A percentile compares a stretch with the other conserved stretches of the same genome.
phyloP scores from a whole-genome alignment of 1,140 invertebrate species.

The Watersipora subatra region DNA sequence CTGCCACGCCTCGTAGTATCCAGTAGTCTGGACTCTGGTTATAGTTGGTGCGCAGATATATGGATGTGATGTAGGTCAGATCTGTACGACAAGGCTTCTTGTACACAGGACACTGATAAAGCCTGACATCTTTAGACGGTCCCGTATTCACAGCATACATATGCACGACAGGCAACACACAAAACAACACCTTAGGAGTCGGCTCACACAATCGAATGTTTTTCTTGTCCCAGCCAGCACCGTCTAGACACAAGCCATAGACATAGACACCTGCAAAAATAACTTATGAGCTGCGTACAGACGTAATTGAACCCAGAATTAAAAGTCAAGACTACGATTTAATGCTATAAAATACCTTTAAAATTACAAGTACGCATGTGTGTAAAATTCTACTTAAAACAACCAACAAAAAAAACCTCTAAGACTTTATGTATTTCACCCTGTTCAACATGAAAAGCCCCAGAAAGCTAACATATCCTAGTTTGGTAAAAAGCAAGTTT shows the following conservation, averaged over 20 bases:
- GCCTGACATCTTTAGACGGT: constrained; percentile 69
- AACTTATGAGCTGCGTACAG: too few relatives aligned
- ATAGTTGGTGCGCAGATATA: constrained; percentile 63
- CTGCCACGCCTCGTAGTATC: constrained; percentile 78
- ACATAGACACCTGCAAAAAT: constrained; percentile 31
- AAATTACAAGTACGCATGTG: too few relatives aligned
- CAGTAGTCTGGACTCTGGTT: constrained; percentile 75
- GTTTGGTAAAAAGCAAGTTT: too few relatives aligned
- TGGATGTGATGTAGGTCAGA: constrained; percentile 81
- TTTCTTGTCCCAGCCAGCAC: constrained; percentile 30
- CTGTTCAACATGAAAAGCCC: too few relatives aligned
- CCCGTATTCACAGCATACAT: constrained; percentile 40
- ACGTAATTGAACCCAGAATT: neutral
- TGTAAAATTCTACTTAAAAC: too few relatives aligned
- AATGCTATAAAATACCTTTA: neutral
- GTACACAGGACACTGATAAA: constrained; percentile 91
- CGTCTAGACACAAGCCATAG: constrained; percentile 30
- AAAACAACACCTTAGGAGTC: constrained; percentile 30
- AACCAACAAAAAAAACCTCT: too few relatives aligned
- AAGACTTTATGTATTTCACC: too few relatives aligned
- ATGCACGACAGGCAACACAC: constrained; percentile 29
- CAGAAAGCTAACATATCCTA: too few relatives aligned
- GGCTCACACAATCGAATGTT: constrained; percentile 26
- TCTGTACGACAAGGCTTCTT: constrained; percentile 81
- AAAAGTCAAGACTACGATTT: neutral